These are phyloP conservation scores for Gyrodactylus salaris DNA, from an alignment of 1,140 invertebrate genomes.

Conservation along the genomic window DNA sequence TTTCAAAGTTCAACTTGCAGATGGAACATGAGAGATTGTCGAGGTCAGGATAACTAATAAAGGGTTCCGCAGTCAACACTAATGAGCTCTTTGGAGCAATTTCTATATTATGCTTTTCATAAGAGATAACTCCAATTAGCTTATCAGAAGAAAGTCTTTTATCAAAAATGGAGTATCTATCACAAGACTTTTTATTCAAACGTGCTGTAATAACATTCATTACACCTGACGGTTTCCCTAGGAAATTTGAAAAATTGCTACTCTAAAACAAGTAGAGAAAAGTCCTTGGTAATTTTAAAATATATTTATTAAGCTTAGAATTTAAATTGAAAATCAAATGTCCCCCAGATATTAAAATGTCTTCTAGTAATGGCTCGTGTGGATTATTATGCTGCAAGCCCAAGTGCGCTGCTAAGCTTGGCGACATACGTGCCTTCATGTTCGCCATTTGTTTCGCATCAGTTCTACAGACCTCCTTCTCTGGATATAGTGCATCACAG, in stretches of 20 bases:
- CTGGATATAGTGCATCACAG: slow-evolving; percentile 3
- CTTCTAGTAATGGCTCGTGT: background rate
- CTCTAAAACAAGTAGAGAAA: background rate
- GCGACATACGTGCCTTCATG: background rate
- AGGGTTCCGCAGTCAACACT: too few relatives aligned
- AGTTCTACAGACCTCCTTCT: slow-evolving; percentile 1
- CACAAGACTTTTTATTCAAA: background rate
- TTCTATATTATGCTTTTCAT: background rate
- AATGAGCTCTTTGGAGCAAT: too few relatives aligned
- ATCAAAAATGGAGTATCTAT: background rate
- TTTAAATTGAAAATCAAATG: background rate
- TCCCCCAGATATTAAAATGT: background rate
- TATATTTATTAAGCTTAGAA: too few relatives aligned
- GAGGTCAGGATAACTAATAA: background rate
- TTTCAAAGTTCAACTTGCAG: background rate
- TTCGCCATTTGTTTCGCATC: background rate
- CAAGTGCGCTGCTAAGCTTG: background rate
- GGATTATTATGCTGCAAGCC: background rate
- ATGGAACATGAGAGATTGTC: background rate
- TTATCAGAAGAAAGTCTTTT: background rate
- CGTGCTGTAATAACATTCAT: background rate
- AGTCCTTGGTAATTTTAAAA: too few relatives aligned
- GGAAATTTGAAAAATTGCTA: background rate
- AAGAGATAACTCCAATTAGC: background rate
- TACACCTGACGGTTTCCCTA: background rate